A percentile compares a stretch with the other conserved stretches of the same genome.
phyloP scores from a whole-genome alignment of 2,113 vertebrate genomes.

The Terrapene triunguis region DNA sequence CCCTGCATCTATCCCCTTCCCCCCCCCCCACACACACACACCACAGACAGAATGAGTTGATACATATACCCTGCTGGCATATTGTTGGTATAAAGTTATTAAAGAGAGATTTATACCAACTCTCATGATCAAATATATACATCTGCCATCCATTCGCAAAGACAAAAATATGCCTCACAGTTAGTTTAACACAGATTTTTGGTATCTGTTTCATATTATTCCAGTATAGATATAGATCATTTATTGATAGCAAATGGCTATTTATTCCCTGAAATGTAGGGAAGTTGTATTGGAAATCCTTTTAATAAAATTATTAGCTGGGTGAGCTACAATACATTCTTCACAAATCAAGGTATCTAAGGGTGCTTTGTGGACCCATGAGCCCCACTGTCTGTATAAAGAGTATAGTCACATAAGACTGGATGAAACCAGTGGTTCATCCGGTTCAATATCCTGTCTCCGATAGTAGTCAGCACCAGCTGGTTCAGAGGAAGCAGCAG shows the following conservation, averaged over 20 bases:
- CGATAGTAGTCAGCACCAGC: background rate
- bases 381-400: slow-evolving; percentile 14
- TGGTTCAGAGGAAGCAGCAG: background rate
- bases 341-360: background rate
- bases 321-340: background rate
- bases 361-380: slow-evolving; percentile 22
- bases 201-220: background rate
- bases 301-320: background rate
- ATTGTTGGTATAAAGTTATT: background rate
- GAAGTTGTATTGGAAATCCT: background rate
- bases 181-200: background rate
- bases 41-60: background rate
- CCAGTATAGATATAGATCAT: background rate
- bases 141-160: background rate
- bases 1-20: background rate
- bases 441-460: background rate
- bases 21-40: background rate
- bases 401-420: background rate
- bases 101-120: background rate
- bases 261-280: slow-evolving; percentile 11
- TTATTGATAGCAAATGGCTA: slow-evolving; percentile 26
- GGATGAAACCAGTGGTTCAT: background rate
- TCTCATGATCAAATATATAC: background rate
- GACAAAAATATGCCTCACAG: background rate
- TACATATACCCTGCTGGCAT: rapidly evolving